Conservation (phyloP, 2,113 vertebrate species). For the Myotis brandtii region DNA sequence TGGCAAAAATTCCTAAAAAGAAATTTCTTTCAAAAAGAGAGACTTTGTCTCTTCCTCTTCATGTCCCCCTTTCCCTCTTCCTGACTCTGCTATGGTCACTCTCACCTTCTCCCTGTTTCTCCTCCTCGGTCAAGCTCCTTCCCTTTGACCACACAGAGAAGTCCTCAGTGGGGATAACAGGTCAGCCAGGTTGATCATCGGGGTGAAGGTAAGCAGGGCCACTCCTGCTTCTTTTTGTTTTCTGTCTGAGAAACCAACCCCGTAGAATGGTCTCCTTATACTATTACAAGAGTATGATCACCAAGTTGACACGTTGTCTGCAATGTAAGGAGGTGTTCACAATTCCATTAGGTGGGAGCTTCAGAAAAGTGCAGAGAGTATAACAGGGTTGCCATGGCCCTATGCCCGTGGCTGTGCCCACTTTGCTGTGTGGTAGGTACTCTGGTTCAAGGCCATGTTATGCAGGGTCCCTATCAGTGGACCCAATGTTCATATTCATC, state of each 20-base stretch:
- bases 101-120: neutral
- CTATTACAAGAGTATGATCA: neutral
- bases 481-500: neutral
- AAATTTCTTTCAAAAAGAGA: neutral
- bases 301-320: neutral
- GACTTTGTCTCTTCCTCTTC: no score
- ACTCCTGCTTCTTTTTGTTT: neutral
- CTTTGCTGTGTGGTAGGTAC: neutral
- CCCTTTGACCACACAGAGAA: neutral
- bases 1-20: neutral
- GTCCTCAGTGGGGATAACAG: neutral
- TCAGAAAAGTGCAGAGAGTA: neutral
- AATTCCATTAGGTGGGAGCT: neutral
- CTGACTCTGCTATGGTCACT: neutral
- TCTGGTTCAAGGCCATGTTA: neutral
- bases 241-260: neutral
- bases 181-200: neutral
- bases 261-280: neutral
- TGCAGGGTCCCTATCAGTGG: neutral
- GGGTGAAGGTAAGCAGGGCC: accelerated
- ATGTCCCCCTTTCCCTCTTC: neutral
- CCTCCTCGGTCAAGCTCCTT: neutral
- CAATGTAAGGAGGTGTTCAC: neutral
- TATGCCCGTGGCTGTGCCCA: accelerated
- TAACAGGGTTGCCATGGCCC: neutral